Base-by-base conservation (phyloP, 2,797 vertebrate species). In the Tragopan temminckii region DNA sequence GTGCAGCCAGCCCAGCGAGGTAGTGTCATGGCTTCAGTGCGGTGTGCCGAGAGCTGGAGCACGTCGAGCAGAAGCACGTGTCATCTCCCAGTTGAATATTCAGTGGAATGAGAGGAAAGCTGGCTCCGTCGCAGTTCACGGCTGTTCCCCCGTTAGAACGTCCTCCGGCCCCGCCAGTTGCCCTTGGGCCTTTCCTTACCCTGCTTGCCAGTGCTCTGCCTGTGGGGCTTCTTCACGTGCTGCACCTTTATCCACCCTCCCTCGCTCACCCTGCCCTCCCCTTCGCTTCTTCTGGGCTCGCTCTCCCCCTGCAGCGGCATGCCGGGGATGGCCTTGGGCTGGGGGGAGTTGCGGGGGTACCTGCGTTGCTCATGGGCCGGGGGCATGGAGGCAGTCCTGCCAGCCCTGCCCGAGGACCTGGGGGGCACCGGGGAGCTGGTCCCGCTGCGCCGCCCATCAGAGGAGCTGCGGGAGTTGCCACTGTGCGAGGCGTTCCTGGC, bases 221-320 rank as follows among this genome's bases (percentile, higher is more conserved):
- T 98, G 66, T 97, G 97, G 63, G 98, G 78, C 97, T 98, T 99
- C 96, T 98, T 99, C 2, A 96, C 95, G 25, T 99, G 97, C 89
- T 99, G 98, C 94, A 99, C 99, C 97, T 98, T 99, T 89, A 98
- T 99, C 99, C 99, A 99, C 2, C 98, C 99, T 5, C 98, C 98
- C 7, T 99, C 99, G 5, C 94, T 95, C 90, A 91, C 97, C 95
- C 97, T 99, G 96, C 90, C 96, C 74, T 98, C 98, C 62, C 98
- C 98, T 67, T 97, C 98, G 8, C 95, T 95, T 76, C 95, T 96
- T 67, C 94, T 93, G 59, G 97, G 92, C 43, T 94, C 79, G 15
- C 89, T 93, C 89, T 97, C 98, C 0, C 92, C 82, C 93, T 97
- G 95, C 4, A 98, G 89, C 50, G 98, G 97, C 97, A 99, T 98